Evolutionary conservation across 2,888 invertebrate species (phyloP).

Genomic region (Schizaphis graminum): DNA sequence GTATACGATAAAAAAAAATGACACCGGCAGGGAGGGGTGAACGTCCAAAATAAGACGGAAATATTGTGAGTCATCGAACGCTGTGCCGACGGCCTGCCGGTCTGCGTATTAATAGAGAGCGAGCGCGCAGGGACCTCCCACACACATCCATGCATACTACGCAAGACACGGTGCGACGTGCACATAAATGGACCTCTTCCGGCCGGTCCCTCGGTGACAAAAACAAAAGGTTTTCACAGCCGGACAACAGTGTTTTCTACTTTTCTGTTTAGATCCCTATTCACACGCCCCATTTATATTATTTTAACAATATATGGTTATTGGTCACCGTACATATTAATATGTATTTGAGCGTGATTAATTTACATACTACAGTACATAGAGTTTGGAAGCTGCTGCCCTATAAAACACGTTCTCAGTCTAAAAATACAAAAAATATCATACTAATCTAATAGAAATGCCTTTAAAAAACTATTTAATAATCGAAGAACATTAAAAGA

Average conservation of each 20-base stretch:
- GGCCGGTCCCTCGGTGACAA: conserved; percentile 50
- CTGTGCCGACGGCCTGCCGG: conserved; percentile 9
- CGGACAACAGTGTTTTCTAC: conserved; percentile 5
- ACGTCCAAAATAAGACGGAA: conserved; percentile 52
- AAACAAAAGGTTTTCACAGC: conserved; percentile 50
- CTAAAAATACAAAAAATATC: background rate
- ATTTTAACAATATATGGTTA: background rate
- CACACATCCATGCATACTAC: background rate
- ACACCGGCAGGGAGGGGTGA: background rate
- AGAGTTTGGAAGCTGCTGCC: background rate
- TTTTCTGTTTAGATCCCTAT: background rate
- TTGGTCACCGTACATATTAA: background rate
- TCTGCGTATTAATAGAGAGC: conserved; percentile 61
- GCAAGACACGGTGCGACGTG: conserved; percentile 29
- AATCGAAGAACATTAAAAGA: background rate
- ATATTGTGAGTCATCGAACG: conserved; percentile 49
- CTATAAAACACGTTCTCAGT: background rate
- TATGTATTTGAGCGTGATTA: background rate
- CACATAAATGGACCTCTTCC: conserved; percentile 64
- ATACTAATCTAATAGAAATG: background rate
- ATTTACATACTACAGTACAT: background rate
- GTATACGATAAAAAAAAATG: background rate
- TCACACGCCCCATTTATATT: background rate
- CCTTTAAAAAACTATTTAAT: background rate
- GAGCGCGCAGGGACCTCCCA: conserved; percentile 58